Base-by-base conservation (phyloP, 2,113 vertebrate genomes). In the Oreotragus oreotragus region DNA sequence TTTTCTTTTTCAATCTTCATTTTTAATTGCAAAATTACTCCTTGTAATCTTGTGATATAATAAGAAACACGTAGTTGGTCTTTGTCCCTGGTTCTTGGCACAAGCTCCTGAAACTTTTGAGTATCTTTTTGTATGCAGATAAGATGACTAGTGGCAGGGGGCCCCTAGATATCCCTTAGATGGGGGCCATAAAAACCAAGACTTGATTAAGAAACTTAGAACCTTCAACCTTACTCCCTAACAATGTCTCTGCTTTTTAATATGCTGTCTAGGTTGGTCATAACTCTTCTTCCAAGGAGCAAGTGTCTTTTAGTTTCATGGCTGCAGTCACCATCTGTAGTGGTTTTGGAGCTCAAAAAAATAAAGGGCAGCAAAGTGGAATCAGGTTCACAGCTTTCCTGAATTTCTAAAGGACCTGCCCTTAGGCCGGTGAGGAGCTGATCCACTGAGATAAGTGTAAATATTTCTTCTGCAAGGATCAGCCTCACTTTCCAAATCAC, bases 21-120 rank as follows among this genome's bases (percentile, higher is more conserved):
- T 97, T 88, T 53, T 89, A 92, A 80, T 85, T 58, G 21, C 27
- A 80, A 47, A 84, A 84, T 94, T 89, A 33, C 45, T 88, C 84
- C 27, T 90, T 80, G 55, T 60, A 30, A 47, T 90, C 58, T 27
- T 70, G 33, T 70, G 62, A 7, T 70, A 39, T 80, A 60, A 47
- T n/a, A 58, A 88, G 49, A 57, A 79, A 47, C 36, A 89, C 36
- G 47, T 60, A 60, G 30, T 60, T 77, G 55, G 33, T 60, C 55
- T 80, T 91, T 81, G 89, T 60, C 45, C 57, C 23, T 81, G 30
- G 23, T 80, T 90, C 73, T 76, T 79, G 30, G 30, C 14, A 90
- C 73, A 79, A 49, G 21, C 53, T 90, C 30, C 73, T 90, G 49
- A 90, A 79, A 60, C 21, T 53, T 60, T 79, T 58, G 70, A 87